Percentiles rank a stretch among this genome's conserved stretches.
These are phyloP conservation scores for Sylvilagus floridanus DNA, from an alignment of 2,797 vertebrate species.

Conservation along the genomic window DNA sequence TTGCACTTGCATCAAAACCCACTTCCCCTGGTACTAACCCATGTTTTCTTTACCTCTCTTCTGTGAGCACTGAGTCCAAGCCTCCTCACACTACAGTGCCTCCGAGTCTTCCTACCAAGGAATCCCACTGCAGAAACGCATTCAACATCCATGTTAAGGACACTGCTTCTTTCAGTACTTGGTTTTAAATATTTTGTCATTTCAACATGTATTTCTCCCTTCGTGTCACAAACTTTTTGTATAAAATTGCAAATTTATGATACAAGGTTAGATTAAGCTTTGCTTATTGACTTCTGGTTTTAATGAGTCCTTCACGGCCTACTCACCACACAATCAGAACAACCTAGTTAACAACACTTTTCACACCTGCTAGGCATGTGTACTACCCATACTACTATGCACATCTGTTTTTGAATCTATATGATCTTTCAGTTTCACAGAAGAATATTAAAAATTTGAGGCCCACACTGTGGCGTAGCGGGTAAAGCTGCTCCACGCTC, in stretches of 20 bases:
- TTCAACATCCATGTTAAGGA: not conserved
- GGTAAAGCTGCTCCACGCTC: not conserved
- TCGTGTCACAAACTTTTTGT: not conserved
- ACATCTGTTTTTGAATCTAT: not conserved
- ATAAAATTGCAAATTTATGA: not conserved
- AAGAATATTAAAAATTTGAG: slow-evolving; percentile 27
- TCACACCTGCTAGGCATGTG: not conserved
- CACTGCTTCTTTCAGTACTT: not conserved
- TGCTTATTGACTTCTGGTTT: not conserved
- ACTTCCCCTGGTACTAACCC: not conserved
- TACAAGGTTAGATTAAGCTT: not conserved
- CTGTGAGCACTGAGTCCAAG: not conserved
- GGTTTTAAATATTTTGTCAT: slow-evolving; percentile 21
- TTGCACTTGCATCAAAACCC: not conserved
- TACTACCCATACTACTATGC: not conserved
- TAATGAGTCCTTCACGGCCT: not conserved
- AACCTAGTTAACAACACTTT: not conserved
- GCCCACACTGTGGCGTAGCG: too few relatives aligned
- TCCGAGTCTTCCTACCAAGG: not conserved
- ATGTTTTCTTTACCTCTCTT: not conserved
- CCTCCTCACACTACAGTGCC: not conserved
- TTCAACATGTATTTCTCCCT: not conserved
- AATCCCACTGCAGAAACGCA: not conserved
- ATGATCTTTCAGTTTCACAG: not conserved
- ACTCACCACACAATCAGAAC: not conserved